Evolutionary conservation across 2,113 vertebrate genomes (phyloP), one percentile per base, ranked within the genome.

Genomic region (Takifugu bimaculatus): DNA sequence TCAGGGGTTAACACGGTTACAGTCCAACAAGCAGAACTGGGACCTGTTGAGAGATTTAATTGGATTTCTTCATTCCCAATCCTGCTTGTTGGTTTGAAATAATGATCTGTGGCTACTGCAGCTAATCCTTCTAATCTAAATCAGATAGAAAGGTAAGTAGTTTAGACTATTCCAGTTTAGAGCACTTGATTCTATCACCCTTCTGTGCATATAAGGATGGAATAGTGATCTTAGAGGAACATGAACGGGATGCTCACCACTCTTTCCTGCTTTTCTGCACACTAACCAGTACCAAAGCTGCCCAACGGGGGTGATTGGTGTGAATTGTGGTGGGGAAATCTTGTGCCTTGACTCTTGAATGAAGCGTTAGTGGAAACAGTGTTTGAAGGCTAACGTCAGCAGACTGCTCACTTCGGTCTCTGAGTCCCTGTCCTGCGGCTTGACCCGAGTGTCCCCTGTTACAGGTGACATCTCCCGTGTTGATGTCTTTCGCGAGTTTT

Each of bases 401-500:
- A 64, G 50, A 57, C 63, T 48, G 26, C 27, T 60, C 4, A 2
- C 27, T 68, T 32, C 20, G 20, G 20, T 20, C 20, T 20, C 20
- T 20, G 20, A 20, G 20, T 20, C 20, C 29, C 29, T 32, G 35
- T 9, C 42, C 28, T 57, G 32, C 44, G 13, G 6, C 13, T 53
- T 83, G 58, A 86, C 59, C 60, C 47, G 10, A 59, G 7, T 85
- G 28, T 85, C 26, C 74, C 56, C 29, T 84, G 61, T 90, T 89
- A 39, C 91, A 95, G 93, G 85, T 86, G 78, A 90, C 75, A 53
- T 88, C 71, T 86, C 91, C 60, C 70, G 78, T 70, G 66, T 75
- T 77, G 90, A 89, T 84, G 88, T 93, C 91, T 88, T 92, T 91
- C 66, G 90, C 78, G 72, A 94, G 71, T 92, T 93, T 91, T 91